Percentiles rank a stretch among this genome's conserved stretches.
phyloP scores from a whole-genome alignment of 2,113 vertebrate genomes.

The Quiscalus mexicanus region DNA sequence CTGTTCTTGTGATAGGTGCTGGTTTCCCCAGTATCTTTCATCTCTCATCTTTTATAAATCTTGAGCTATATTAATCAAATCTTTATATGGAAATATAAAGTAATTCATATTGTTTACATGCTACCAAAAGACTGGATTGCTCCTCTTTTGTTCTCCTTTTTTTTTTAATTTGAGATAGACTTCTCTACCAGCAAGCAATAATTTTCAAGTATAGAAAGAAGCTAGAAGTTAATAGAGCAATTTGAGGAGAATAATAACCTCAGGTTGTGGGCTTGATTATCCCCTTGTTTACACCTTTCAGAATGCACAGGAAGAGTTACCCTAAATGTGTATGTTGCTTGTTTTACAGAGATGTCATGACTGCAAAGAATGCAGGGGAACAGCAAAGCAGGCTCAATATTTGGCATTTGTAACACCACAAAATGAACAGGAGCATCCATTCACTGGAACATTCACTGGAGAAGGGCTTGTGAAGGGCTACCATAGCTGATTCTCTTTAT shows the following conservation, averaged over 20 bases:
- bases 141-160: neutral
- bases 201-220: neutral
- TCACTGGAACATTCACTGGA: neutral
- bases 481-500: neutral
- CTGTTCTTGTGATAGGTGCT: neutral
- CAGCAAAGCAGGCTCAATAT: neutral
- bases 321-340: neutral
- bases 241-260: neutral
- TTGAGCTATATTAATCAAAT: neutral
- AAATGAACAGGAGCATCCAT: neutral
- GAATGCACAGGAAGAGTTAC: neutral
- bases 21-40: neutral
- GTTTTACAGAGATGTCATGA: neutral
- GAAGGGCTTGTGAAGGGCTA: neutral
- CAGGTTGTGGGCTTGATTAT: neutral
- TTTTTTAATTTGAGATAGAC: neutral
- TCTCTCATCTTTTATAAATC: neutral
- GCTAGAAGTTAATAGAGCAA: neutral
- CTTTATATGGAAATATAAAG: neutral
- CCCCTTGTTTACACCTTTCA: neutral
- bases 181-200: neutral
- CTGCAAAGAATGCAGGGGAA: neutral
- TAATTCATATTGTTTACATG: neutral
- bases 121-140: neutral
- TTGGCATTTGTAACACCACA: neutral